Base-by-base conservation (phyloP, 2,888 invertebrate species). In the Leptura quadrifasciata region DNA sequence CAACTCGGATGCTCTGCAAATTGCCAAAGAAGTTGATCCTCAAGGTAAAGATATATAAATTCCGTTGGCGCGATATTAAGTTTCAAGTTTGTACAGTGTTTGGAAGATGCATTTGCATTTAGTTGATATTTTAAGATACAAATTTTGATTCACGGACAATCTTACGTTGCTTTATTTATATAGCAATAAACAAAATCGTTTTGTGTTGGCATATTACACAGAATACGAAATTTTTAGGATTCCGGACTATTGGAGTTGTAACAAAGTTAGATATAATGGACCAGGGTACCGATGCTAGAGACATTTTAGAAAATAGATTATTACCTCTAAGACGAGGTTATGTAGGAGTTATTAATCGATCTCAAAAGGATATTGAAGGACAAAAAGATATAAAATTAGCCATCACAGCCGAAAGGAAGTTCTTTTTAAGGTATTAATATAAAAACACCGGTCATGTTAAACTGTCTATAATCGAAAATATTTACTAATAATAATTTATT, bases 201-300 rank as follows among this genome's bases (percentile, higher is more conserved):
- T 31, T 31, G 27, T 31, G n/a, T n/a, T n/a, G n/a, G n/a, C n/a
- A n/a, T n/a, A n/a, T n/a, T n/a, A n/a, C n/a, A n/a, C n/a, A n/a
- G n/a, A 55, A 18, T 27, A 5, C 27, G 27, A 69, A 69, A 12
- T 21, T 68, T 78, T 64, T 77, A 96, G 97, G 97, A 89, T 93
- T 98, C 54, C 94, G 99, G 84, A 99, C 99, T 15, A 99, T 99
- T 89, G 99, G 99, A 88, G 99, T 99, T 35, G 96, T 99, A 80
- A 99, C 99, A 68, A 99, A 99, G 90, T 91, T 99, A 84, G 99
- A 99, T 92, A 92, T 99, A 89, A 99, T 99, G 99, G 99, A 99
- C 89, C 98, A 99, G 88, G 99, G 99, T 72, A 99, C 99, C 17
- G 99, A 99, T 91, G 99, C 99, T 2, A 93, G 97, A 74, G 98